These are phyloP conservation scores for Orgyia antiqua DNA, from an alignment of 2,888 invertebrate genomes.

Conservation along the genomic window DNA sequence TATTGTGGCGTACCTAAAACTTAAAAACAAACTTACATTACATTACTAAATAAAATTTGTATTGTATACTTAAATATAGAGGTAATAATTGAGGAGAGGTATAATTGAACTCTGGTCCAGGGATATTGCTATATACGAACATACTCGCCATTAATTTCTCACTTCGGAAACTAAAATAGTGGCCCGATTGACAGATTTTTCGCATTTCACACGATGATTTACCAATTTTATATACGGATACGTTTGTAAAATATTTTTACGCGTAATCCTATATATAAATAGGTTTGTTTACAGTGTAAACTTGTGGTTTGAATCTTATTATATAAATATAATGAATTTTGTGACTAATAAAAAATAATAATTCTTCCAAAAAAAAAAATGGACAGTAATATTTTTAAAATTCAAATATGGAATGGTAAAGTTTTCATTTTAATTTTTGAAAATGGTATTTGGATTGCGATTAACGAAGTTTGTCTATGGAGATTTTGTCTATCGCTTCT, in stretches of 20 bases:
- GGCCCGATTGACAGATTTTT: constrained; percentile 29
- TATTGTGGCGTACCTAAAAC: too few relatives aligned
- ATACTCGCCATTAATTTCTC: constrained; percentile 10
- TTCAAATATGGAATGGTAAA: neutral
- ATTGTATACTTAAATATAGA: too few relatives aligned
- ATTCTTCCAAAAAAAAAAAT: neutral
- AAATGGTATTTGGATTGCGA: constrained; percentile 4
- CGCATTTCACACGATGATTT: constrained; percentile 29
- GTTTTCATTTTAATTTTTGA: neutral
- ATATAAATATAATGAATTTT: neutral
- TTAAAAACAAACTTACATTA: too few relatives aligned
- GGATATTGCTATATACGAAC: too few relatives aligned
- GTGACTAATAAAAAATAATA: too few relatives aligned
- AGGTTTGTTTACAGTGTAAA: constrained; percentile 14
- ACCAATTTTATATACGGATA: constrained; percentile 16
- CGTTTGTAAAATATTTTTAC: constrained; percentile 16
- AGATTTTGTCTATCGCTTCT: constrained; percentile 15
- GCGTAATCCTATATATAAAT: constrained; percentile 13
- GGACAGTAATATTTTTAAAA: neutral
- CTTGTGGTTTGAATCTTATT: constrained; percentile 17
- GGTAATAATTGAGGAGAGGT: too few relatives aligned
- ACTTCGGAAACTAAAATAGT: constrained; percentile 15
- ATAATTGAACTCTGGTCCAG: too few relatives aligned
- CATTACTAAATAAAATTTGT: too few relatives aligned
- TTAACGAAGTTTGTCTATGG: too few relatives aligned